A percentile compares a stretch with the other conserved stretches of the same genome.
Evolutionary conservation across 1,140 invertebrate genomes (phyloP).

Genomic region (Anoplophora glabripennis): DNA sequence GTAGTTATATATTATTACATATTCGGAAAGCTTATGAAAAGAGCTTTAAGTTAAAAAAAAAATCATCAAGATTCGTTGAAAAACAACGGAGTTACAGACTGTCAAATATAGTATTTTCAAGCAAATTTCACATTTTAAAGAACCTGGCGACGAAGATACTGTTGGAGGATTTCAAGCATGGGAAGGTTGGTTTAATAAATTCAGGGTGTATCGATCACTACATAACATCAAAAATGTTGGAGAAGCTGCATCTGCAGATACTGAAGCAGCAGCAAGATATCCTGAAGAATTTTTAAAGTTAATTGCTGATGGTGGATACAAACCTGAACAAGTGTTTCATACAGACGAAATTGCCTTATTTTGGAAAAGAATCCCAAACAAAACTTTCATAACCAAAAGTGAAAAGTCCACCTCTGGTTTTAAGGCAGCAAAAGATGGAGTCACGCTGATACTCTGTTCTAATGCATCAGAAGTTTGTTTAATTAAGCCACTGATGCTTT

Average conservation of each 20-base stretch:
- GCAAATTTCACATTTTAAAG: slow-evolving; percentile 21
- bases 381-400: slow-evolving; percentile 47
- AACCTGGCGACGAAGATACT: not conserved
- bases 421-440: slow-evolving; percentile 49
- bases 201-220: slow-evolving; percentile 24
- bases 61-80: no score
- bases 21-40: no score
- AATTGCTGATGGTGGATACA: slow-evolving; percentile 27
- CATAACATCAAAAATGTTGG: slow-evolving; percentile 43
- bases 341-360: slow-evolving; percentile 20
- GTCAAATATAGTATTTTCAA: no score
- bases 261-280: slow-evolving; percentile 33
- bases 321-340: slow-evolving; percentile 20
- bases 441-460: slow-evolving; percentile 19
- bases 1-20: no score
- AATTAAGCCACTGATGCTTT: slow-evolving; percentile 20
- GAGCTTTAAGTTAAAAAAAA: no score
- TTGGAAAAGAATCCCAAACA: slow-evolving; percentile 33
- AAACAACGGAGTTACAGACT: no score
- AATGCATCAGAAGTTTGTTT: slow-evolving; percentile 18
- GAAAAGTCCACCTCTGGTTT: slow-evolving; percentile 47
- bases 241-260: slow-evolving; percentile 40
- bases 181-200: slow-evolving; percentile 19
- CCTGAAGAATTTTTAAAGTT: slow-evolving; percentile 15
- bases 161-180: slow-evolving; percentile 13